A percentile compares a stretch with the other conserved stretches of the same genome.
Conservation (phyloP, 2,113 vertebrate genomes). For the Cryptotis parvus region DNA sequence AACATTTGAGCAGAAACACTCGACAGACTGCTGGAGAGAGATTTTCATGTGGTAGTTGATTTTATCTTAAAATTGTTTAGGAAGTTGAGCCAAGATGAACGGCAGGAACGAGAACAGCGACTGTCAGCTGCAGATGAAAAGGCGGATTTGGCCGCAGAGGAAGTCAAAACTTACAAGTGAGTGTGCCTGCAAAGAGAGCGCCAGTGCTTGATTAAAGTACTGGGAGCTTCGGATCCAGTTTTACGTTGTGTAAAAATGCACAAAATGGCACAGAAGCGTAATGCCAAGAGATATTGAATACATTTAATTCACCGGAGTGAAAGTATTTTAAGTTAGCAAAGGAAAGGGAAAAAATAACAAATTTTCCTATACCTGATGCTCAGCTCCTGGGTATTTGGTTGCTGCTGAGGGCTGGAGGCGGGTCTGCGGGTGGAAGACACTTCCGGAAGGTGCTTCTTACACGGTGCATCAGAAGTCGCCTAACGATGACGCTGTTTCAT, state of each 20-base stretch:
- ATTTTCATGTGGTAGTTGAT: not conserved
- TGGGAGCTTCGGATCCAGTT: not conserved
- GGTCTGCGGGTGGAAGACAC: not conserved
- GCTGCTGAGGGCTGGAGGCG: not conserved
- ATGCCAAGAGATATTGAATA: not conserved
- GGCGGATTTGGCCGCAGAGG: conserved; percentile 90
- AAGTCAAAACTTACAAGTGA: conserved; percentile 93
- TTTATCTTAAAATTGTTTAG: conserved; percentile 85
- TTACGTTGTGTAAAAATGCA: not conserved
- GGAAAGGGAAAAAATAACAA: not conserved
- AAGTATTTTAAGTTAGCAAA: not conserved
- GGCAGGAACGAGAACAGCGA: conserved; percentile 93
- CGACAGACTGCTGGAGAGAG: not conserved
- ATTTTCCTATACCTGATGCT: not conserved
- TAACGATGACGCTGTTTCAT: not conserved
- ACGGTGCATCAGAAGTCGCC: not conserved
- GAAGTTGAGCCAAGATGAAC: conserved; percentile 95
- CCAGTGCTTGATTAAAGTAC: not conserved
- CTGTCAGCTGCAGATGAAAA: conserved; percentile 95
- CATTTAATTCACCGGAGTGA: not conserved
- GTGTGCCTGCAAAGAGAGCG: not conserved
- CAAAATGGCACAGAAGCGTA: not conserved
- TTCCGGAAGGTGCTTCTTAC: not conserved
- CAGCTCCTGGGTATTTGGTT: not conserved
- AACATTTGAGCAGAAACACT: not conserved